phyloP scores from a whole-genome alignment of 2,888 invertebrate species.

The Trypoxylon attenuatum region DNA sequence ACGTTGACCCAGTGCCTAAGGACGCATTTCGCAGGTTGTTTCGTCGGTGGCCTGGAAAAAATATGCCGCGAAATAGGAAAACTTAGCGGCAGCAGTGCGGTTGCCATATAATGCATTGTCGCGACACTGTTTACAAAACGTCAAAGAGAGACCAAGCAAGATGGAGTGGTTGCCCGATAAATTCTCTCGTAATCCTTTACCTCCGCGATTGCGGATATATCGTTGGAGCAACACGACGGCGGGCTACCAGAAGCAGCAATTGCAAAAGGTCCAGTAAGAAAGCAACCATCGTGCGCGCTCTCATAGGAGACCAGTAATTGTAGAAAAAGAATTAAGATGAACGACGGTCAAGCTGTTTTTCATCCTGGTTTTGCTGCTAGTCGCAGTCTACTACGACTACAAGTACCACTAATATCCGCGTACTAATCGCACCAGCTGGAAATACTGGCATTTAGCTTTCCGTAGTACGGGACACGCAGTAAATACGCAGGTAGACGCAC shows the following conservation, averaged over 20 bases:
- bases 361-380: no score
- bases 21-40: constrained; percentile 33
- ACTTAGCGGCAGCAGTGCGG: constrained; percentile 14
- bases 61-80: constrained; percentile 27
- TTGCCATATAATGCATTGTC: constrained; percentile 15
- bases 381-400: no score
- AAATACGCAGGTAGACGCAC: constrained; percentile 25
- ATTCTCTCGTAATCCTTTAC: constrained; percentile 3
- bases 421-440: no score
- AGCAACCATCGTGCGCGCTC: no score
- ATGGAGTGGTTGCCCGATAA: background rate
- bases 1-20: constrained; percentile 32
- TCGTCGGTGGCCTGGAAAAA: constrained; percentile 17
- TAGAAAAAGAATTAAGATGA: no score
- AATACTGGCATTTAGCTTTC: no score
- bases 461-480: background rate
- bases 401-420: no score
- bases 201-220: background rate
- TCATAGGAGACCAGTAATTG: no score
- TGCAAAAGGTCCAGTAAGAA: no score
- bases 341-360: no score
- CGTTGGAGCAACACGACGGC: no score
- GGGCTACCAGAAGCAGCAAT: no score
- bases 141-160: background rate
- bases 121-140: constrained; percentile 12